Base-by-base conservation (phyloP, 1,140 invertebrate genomes). In the Neodiprion lecontei region DNA sequence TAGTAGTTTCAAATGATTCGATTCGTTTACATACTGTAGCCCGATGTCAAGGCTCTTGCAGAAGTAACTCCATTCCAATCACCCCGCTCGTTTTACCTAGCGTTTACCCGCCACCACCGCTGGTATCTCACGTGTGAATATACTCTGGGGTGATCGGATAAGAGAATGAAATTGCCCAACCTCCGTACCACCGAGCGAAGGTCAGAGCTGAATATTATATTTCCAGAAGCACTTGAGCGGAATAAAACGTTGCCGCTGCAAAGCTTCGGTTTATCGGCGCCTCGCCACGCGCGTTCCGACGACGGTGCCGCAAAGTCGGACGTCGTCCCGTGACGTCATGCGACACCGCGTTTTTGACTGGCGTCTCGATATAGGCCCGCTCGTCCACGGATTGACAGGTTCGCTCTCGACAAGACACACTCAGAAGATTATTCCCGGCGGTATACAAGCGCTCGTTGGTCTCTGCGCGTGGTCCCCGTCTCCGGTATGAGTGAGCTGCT, bases 261-360 rank as follows among this genome's bases (percentile, higher is more conserved):
- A 61, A 61, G 53, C 53, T 12, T 61, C n/a, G 53, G 53, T 17
- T 61, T 61, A 61, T 61, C 53, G 53, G 53, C 53, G 53, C 8
- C 53, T 12, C 53, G 53, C 53, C 53, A 61, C 53, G 53, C 53
- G 4, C 28, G 76, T 72, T 72, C 76, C 75, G 78, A 78, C 78
- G 77, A 75, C 28, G 79, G 76, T 76, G 79, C 74, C 77, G 77
- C 74, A 69, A 72, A 77, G 79, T 81, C 82, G 78, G 80, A 71
- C 81, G 83, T 83, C 81, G 82, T 76, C 76, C 75, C 7, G 66
- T 85, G 82, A 84, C 82, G 80, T 85, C 83, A 84, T 67, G 73
- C 72, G 74, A 75, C 74, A 74, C 74, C 70, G 40, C 21, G 11
- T 47, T 21, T 47, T 69, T 12, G 67, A 69, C 21, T 76, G 70